phyloP scores from a whole-genome alignment of 2,113 vertebrate genomes.

The Anseranas semipalmata region DNA sequence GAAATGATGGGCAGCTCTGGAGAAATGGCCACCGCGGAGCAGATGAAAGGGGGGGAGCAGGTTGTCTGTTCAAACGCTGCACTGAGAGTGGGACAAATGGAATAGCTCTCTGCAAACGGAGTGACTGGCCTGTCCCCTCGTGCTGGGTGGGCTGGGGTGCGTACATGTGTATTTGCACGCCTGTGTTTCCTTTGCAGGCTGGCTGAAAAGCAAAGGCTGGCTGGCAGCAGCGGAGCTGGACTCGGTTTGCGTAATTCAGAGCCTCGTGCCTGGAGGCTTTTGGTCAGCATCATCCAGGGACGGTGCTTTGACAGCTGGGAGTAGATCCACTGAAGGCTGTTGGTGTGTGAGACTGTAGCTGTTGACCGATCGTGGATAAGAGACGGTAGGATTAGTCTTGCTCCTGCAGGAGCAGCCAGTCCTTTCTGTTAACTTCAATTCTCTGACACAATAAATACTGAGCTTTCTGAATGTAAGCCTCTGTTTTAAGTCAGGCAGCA shows the following conservation, averaged over 20 bases:
- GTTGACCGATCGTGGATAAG: neutral
- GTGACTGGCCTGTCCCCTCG: neutral
- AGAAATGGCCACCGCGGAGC: conserved; percentile 44
- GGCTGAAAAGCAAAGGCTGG: neutral
- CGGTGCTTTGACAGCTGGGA: neutral
- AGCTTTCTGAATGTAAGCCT: neutral
- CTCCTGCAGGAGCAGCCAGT: neutral
- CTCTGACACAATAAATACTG: neutral
- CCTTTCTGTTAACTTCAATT: neutral
- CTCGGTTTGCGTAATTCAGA: neutral
- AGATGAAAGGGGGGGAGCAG: conserved; percentile 35
- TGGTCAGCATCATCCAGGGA: neutral
- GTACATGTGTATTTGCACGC: neutral
- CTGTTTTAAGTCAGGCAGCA: neutral
- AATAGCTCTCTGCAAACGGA: conserved; percentile 3
- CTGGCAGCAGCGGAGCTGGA: neutral
- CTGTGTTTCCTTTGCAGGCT: neutral
- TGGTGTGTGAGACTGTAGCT: neutral
- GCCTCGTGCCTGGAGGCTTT: neutral
- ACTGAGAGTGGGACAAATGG: conserved; percentile 24
- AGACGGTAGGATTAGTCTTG: neutral
- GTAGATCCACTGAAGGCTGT: neutral
- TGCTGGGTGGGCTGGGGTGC: neutral
- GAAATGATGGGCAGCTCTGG: conserved; percentile 66
- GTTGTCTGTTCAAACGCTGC: neutral